These are phyloP conservation scores for Otolemur crassicaudatus DNA, from an alignment of 2,797 vertebrate species.

Conservation along the genomic window DNA sequence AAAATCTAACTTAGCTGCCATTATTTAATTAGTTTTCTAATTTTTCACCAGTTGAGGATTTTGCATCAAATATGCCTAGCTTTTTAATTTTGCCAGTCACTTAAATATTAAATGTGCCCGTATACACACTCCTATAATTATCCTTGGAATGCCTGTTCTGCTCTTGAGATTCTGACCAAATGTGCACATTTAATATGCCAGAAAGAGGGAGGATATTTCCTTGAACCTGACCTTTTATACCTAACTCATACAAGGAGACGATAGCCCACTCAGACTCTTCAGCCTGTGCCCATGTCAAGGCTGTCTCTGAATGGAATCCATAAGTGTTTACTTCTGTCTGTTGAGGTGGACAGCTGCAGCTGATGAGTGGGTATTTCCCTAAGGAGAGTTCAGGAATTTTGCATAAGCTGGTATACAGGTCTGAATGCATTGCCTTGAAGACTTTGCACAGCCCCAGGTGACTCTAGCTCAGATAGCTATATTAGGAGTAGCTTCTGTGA, in stretches of 20 bases:
- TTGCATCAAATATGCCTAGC: background rate
- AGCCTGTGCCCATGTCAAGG: background rate
- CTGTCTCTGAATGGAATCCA: background rate
- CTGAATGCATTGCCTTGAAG: background rate
- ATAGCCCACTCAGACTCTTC: background rate
- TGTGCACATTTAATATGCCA: background rate
- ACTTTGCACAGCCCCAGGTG: background rate
- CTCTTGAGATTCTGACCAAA: slow-evolving; percentile 4
- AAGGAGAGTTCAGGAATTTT: background rate
- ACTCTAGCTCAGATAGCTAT: background rate
- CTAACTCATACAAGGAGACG: background rate
- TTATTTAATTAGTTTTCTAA: background rate
- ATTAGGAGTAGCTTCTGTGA: background rate
- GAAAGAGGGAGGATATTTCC: background rate
- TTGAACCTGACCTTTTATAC: background rate
- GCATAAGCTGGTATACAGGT: background rate
- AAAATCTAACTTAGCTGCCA: background rate
- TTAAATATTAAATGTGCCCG: background rate
- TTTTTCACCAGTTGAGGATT: background rate
- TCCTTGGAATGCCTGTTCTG: background rate
- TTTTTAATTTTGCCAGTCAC: slow-evolving; percentile 31
- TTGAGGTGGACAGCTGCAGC: background rate
- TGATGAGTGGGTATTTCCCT: background rate
- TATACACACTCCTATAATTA: background rate
- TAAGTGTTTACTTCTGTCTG: background rate